Percentiles rank a stretch among this genome's conserved stretches.
Conservation (phyloP, 2,888 invertebrate genomes). For the Synanthedon myopaeformis region DNA sequence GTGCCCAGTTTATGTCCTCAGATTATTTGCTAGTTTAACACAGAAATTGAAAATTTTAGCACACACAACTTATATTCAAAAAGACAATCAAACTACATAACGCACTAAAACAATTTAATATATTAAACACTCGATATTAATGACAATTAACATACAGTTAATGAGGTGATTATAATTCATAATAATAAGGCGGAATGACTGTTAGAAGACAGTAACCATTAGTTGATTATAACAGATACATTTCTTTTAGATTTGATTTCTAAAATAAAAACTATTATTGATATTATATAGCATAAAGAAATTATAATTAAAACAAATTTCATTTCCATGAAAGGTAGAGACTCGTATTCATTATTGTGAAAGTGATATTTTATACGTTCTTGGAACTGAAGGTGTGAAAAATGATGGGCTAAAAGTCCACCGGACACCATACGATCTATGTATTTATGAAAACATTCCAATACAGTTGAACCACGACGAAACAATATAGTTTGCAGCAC, state of each 20-base stretch:
- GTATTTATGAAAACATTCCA: slow-evolving; percentile 7
- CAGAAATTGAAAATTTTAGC: too few species aligned
- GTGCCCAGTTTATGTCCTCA: too few species aligned
- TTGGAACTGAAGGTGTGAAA: slow-evolving; percentile 5
- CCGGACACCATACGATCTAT: slow-evolving; percentile 5
- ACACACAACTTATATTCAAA: too few species aligned
- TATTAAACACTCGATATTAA: too few species aligned
- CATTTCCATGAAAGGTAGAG: slow-evolving; percentile 12
- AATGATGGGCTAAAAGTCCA: slow-evolving; percentile 15
- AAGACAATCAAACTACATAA: too few species aligned
- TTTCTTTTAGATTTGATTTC: slow-evolving; percentile 5
- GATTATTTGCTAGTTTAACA: too few species aligned
- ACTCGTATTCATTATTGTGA: background rate
- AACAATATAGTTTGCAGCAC: slow-evolving; percentile 18
- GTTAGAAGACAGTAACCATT: too few species aligned
- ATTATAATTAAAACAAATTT: slow-evolving; percentile 15
- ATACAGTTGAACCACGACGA: slow-evolving; percentile 21
- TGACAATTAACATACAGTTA: too few species aligned
- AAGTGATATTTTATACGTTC: slow-evolving; percentile 15
- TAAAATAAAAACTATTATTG: slow-evolving; percentile 15
- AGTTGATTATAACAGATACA: too few species aligned
- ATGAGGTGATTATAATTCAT: too few species aligned
- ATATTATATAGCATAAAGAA: slow-evolving; percentile 16
- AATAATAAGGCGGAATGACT: too few species aligned
- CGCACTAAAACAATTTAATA: too few species aligned